Evolutionary conservation across 2,888 invertebrate genomes (phyloP).

Genomic region (Dryomyza anilis): DNA sequence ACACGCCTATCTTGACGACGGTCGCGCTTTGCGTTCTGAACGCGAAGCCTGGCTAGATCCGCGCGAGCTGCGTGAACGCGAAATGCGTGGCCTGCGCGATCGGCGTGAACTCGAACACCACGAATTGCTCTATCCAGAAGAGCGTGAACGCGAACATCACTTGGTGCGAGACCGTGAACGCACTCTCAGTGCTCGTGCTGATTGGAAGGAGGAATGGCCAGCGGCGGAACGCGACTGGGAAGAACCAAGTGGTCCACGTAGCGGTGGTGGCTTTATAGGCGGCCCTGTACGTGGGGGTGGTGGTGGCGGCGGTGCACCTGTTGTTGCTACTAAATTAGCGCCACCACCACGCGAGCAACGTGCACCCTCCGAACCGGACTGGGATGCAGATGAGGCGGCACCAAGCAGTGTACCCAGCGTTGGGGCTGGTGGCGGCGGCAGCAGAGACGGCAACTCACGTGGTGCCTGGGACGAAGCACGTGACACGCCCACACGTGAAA

Average conservation of each 20-base stretch:
- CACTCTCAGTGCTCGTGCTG: constrained; percentile 41
- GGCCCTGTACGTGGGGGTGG: constrained; percentile 49
- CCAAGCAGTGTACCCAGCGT: constrained; percentile 35
- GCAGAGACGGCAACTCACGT: constrained; percentile 34
- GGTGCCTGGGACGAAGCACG: constrained; percentile 40
- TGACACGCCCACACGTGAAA: constrained; percentile 39
- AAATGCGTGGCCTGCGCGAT: constrained; percentile 37
- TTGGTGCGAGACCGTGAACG: constrained; percentile 38
- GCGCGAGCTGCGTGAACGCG: constrained; percentile 39
- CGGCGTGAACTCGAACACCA: constrained; percentile 46
- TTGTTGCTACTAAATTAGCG: constrained; percentile 32
- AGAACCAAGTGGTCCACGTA: constrained; percentile 32
- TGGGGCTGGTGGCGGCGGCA: too few species aligned
- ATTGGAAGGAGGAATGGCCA: constrained; percentile 43
- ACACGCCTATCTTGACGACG: constrained; percentile 50
- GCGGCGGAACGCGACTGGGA: constrained; percentile 46
- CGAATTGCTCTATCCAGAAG: constrained; percentile 43
- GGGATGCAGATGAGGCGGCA: constrained; percentile 54
- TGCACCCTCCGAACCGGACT: constrained; percentile 56
- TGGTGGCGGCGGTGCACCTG: constrained; percentile 26
- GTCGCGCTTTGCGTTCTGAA: constrained; percentile 49
- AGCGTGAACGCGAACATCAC: constrained; percentile 48
- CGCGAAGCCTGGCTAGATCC: constrained; percentile 41
- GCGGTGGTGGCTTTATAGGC: constrained; percentile 48
- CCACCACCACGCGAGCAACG: constrained; percentile 40